Conservation (phyloP, 2,113 vertebrate genomes). For the Salvator merianae region DNA sequence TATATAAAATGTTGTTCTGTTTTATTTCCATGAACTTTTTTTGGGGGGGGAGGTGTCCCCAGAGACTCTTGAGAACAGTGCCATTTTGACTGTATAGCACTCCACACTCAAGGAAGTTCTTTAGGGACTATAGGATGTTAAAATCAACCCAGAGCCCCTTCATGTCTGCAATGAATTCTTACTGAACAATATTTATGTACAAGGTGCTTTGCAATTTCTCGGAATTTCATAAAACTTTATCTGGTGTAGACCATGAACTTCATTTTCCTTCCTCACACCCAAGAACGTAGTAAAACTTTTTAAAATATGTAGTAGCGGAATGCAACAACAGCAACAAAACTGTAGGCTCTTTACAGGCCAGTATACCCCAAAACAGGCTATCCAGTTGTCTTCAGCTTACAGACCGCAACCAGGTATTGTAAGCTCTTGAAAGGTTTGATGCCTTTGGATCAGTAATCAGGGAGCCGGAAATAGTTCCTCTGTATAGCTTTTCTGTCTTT, state of each 20-base stretch:
- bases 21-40: too few species aligned
- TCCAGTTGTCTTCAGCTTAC: slow-evolving; percentile 22
- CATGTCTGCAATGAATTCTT: not conserved
- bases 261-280: not conserved
- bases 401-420: slow-evolving; percentile 31
- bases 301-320: not conserved
- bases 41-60: too few species aligned
- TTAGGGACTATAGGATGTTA: not conserved
- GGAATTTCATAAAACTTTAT: not conserved
- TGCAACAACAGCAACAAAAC: not conserved
- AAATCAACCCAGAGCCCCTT: not conserved
- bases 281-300: not conserved
- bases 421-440: not conserved
- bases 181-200: not conserved
- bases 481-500: too few species aligned
- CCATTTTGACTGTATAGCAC: not conserved
- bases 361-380: not conserved
- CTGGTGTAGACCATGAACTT: not conserved
- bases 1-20: too few species aligned
- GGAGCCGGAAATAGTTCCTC: not conserved
- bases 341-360: not conserved
- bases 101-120: not conserved
- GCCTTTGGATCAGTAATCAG: not conserved
- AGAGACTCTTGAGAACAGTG: too few species aligned
- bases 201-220: not conserved